Evolutionary conservation across 2,113 vertebrate species (phyloP).

Genomic region (Mungos mungo): DNA sequence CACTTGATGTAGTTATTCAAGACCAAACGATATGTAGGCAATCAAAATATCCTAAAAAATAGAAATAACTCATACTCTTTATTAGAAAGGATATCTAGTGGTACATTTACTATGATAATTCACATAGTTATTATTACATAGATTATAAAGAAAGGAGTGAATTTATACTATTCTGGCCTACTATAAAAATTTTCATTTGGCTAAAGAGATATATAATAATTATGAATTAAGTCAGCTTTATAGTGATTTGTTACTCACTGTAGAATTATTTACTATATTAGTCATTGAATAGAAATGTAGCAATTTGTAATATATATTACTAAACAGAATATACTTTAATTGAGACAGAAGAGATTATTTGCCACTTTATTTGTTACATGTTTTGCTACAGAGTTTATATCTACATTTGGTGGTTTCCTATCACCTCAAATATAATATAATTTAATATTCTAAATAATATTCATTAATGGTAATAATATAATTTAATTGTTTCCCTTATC

Average conservation of each 20-base stretch:
- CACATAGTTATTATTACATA: background rate
- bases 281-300: background rate
- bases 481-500: background rate
- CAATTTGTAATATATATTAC: background rate
- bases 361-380: background rate
- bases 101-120: background rate
- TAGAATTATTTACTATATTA: background rate
- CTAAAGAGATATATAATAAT: background rate
- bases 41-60: background rate
- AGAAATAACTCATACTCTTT: background rate
- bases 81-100: background rate
- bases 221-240: background rate
- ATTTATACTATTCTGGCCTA: background rate
- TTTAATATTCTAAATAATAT: background rate
- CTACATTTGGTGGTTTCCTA: background rate
- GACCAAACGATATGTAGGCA: background rate
- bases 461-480: background rate
- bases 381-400: background rate
- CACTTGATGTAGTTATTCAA: background rate
- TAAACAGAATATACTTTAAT: background rate
- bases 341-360: conserved; percentile 14
- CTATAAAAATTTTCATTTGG: background rate
- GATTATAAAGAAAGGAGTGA: background rate
- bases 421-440: background rate
- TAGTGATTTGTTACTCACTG: background rate